Evolutionary conservation across 2,797 vertebrate genomes (phyloP).

Genomic region (Telmatherina bonti): DNA sequence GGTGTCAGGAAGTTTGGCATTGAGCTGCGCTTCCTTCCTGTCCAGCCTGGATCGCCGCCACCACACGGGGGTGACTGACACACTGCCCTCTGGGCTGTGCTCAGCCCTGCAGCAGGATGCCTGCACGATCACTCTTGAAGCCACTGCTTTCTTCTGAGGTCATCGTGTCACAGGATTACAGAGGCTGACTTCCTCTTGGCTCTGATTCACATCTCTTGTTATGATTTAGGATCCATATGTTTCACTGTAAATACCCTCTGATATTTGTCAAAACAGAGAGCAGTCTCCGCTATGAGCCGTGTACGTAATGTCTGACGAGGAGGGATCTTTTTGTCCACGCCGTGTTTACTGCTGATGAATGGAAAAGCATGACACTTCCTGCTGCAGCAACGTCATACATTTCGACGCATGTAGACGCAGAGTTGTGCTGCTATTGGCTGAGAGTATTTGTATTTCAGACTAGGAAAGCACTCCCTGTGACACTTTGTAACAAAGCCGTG

Average conservation of each 20-base stretch:
- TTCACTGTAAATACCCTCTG: conserved; percentile 20
- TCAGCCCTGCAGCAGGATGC: conserved; percentile 66
- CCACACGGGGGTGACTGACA: conserved; percentile 64
- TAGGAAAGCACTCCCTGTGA: conserved; percentile 1
- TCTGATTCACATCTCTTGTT: conserved; percentile 1
- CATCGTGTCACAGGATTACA: conserved; percentile 41
- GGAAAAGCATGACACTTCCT: conserved; percentile 30
- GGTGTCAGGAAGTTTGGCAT: conserved; percentile 80
- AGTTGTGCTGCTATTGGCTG: conserved; percentile 14
- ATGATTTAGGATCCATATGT: neutral
- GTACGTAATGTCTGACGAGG: conserved; percentile 29
- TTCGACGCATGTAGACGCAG: conserved; percentile 1
- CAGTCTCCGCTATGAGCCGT: neutral
- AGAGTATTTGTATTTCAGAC: neutral
- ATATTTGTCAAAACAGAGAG: conserved; percentile 17
- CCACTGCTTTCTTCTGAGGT: conserved; percentile 33
- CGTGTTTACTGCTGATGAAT: conserved; percentile 47
- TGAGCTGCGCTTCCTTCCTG: conserved; percentile 75
- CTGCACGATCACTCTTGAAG: conserved; percentile 59
- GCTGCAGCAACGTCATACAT: conserved; percentile 19
- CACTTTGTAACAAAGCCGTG: neutral
- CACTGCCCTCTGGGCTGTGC: conserved; percentile 42
- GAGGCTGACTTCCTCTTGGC: conserved; percentile 28
- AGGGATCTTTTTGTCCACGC: conserved; percentile 5
- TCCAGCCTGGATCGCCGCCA: conserved; percentile 57